Conservation (phyloP, 2,888 invertebrate genomes). For the Vannuccia rotundouncinata region DNA sequence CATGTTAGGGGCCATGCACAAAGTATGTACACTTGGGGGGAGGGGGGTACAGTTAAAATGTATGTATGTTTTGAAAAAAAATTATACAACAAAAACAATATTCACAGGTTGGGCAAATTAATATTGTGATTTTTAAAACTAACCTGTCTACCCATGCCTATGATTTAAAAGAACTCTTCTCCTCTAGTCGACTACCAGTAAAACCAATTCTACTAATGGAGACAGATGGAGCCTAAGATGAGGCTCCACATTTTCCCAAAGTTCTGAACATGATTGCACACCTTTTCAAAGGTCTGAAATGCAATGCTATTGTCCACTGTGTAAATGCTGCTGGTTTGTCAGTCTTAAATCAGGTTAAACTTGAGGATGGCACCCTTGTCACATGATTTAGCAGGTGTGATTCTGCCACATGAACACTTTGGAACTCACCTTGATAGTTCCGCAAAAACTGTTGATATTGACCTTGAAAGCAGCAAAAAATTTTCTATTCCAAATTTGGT, state of each 20-base stretch:
- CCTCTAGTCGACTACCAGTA: not conserved
- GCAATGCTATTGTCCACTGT: not conserved
- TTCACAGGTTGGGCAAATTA: too few relatives aligned
- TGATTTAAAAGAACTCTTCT: too few relatives aligned
- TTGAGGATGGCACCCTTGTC: constrained; percentile 51
- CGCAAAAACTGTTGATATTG: constrained; percentile 53
- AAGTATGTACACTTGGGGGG: not conserved
- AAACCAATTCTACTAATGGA: not conserved
- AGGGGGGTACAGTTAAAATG: not conserved
- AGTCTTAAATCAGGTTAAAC: not conserved
- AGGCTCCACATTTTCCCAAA: not conserved
- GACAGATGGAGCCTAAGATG: not conserved
- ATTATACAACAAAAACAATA: not conserved
- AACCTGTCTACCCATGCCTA: too few relatives aligned
- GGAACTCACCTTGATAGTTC: constrained; percentile 43
- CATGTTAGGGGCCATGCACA: not conserved
- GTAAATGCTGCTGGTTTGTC: not conserved
- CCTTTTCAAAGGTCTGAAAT: not conserved
- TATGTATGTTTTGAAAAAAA: not conserved
- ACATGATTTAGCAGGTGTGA: constrained; percentile 46
- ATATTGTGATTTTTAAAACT: too few relatives aligned
- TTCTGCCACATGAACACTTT: constrained; percentile 30
- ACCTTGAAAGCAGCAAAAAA: constrained; percentile 64
- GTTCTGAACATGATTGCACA: not conserved
- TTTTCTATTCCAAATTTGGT: constrained; percentile 47